Evolutionary conservation across 2,888 invertebrate genomes (phyloP), one percentile per base, ranked within the genome.

Genomic region (Cantharis nigra): DNA sequence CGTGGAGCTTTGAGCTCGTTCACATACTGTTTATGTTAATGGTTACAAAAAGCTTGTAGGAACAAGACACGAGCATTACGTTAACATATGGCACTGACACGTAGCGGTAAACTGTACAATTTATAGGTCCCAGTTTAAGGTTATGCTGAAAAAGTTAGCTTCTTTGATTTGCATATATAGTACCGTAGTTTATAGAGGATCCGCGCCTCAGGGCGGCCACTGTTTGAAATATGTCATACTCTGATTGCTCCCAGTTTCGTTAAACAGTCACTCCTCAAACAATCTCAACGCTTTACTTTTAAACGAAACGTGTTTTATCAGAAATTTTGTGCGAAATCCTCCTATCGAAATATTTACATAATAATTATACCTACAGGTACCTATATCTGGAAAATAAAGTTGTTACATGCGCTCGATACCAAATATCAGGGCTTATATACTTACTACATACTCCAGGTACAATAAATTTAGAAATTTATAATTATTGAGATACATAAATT

Each of bases 121-220:
- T 86, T 86, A 86, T 86, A 80, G 82, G 83, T 81, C 81, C 81
- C 81, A 80, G 81, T 83, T 84, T 83, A 81, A 82, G 84, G 83
- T 81, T 82, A 80, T 81, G 80, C 81, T 81, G 84, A 85, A 85
- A 85, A 85, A 86, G 83, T 85, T 85, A 82, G 81, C 83, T 82
- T 82, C 81, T 80, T 79, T 79, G 82, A 86, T 86, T 86, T 85
- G 84, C 86, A 86, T 86, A 86, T 83, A 85, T 85, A 86, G 85
- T 85, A 82, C 83, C 82, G 83, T 82, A 83, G 83, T 85, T 85
- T 83, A 83, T 82, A 77, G 80, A 78, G 79, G 82, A 79, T 76
- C 79, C 75, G 75, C 80, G 82, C 81, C 70, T 70, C 69, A 71
- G 77, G 75, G 75, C 81, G 83, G 81, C 82, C 81, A 82, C 81